Conservation (phyloP, 2,888 invertebrate species). For the Corythucha ciliata region DNA sequence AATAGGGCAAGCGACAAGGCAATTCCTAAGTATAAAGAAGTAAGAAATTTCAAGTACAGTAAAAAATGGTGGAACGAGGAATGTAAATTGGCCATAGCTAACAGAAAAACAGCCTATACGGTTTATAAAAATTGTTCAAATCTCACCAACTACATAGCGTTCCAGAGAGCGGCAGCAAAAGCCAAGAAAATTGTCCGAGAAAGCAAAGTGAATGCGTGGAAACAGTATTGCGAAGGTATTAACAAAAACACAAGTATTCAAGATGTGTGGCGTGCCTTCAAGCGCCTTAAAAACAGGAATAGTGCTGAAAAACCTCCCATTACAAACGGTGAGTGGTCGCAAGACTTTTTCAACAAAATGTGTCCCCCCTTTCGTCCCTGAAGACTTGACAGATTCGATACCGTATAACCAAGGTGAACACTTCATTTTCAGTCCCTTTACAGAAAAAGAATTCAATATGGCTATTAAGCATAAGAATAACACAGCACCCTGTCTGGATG, state of each 20-base stretch:
- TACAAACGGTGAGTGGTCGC: no score
- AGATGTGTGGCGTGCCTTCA: background rate
- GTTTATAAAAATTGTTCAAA: background rate
- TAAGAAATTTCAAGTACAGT: background rate
- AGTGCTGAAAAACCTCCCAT: background rate
- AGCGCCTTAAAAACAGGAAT: background rate
- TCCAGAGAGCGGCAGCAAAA: background rate
- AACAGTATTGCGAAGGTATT: background rate
- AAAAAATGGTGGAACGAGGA: conserved; percentile 1
- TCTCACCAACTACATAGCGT: background rate
- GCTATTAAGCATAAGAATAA: background rate
- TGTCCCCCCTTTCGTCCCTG: background rate
- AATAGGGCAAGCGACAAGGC: background rate
- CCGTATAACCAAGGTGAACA: no score
- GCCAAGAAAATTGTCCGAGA: background rate
- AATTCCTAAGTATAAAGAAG: background rate
- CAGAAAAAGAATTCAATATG: background rate
- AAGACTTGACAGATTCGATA: no score
- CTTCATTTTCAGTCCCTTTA: background rate
- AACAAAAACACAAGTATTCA: background rate
- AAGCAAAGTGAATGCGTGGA: background rate
- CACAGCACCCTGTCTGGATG: background rate
- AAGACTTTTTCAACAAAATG: background rate
- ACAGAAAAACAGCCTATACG: background rate
- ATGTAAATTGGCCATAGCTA: background rate